These are phyloP conservation scores for Hirudinaria manillensis DNA, from an alignment of 2,888 invertebrate genomes.

Conservation along the genomic window DNA sequence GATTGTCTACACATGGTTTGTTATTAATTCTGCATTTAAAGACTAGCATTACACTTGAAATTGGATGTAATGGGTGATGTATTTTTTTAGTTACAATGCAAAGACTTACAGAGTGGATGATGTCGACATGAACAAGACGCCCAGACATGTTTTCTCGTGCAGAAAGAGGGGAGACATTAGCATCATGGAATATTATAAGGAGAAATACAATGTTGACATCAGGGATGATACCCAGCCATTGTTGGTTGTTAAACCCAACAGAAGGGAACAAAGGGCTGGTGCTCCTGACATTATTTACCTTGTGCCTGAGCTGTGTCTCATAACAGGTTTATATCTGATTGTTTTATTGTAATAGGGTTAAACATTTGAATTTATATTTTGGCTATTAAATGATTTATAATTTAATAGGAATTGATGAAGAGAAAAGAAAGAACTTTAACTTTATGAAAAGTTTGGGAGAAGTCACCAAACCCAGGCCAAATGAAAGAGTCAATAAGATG, in stretches of 20 bases:
- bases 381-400: no score
- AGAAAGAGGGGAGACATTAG: conserved; percentile 44
- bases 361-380: no score
- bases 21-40: no score
- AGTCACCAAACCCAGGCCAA: conserved; percentile 71
- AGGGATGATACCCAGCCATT: conserved; percentile 69
- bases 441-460: conserved; percentile 67
- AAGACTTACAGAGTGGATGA: conserved; percentile 79
- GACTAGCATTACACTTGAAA: no score
- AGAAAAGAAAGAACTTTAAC: conserved; percentile 58
- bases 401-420: conserved; percentile 45
- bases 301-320: conserved; percentile 75
- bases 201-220: conserved; percentile 37
- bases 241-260: conserved; percentile 63
- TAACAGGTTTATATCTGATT: conserved; percentile 67
- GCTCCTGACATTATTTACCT: conserved; percentile 65
- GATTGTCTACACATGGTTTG: background rate
- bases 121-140: conserved; percentile 70
- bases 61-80: no score
- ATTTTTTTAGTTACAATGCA: conserved; percentile 70
- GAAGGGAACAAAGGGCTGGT: conserved; percentile 65
- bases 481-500: conserved; percentile 31
- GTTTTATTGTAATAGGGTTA: no score
- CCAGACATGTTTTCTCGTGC: conserved; percentile 64
- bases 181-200: conserved; percentile 73